Evolutionary conservation across 2,113 vertebrate species (phyloP), one percentile per base, ranked within the genome.

Genomic region (Haplotaxodon microlepis): DNA sequence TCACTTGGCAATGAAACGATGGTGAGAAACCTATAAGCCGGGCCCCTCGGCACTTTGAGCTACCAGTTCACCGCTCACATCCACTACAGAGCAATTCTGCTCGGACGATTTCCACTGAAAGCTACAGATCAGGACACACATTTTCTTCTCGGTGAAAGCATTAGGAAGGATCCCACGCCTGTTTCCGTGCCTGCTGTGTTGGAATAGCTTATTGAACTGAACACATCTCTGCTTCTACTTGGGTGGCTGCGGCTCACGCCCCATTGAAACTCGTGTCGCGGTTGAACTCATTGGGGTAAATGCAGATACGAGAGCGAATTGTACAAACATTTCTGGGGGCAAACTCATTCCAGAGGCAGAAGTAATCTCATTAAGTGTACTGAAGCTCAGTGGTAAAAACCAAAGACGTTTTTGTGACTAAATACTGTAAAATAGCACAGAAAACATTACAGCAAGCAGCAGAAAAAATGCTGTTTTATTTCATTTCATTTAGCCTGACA

Each of bases 301-400:
- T 86, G 90, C 80, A 89, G 71, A 92, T 91, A 80, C 29, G 84
- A 93, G 82, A 66, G 45, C 24, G 24, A 93, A 82, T 47, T 81
- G 47, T 61, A 81, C 78, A 87, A 87, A 93, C 81, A 91, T 86
- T 85, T 88, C 83, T 91, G 47, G 66, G 83, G 89, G 90, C 84
- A 84, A 84, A 88, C 79, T 69, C 89, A 76, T 84, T 88, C 40
- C n/a, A 47, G 45, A 66, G 42, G 86, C 81, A 88, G 82, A 93
- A 88, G 84, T 88, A 92, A 94, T 90, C 73, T 82, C 38, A 85
- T 93, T 90, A 87, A 61, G 79, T 86, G n/a, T 85, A 24, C 19
- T 66, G 38, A 31, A 76, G 61, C 66, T 90, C 86, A 85, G 31
- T 42, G 81, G 85, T 16, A 69, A 56, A 53, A 66, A 27, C 38